phyloP scores from a whole-genome alignment of 35 echinoderm and acorn worm species.

The Lytechinus variegatus region DNA sequence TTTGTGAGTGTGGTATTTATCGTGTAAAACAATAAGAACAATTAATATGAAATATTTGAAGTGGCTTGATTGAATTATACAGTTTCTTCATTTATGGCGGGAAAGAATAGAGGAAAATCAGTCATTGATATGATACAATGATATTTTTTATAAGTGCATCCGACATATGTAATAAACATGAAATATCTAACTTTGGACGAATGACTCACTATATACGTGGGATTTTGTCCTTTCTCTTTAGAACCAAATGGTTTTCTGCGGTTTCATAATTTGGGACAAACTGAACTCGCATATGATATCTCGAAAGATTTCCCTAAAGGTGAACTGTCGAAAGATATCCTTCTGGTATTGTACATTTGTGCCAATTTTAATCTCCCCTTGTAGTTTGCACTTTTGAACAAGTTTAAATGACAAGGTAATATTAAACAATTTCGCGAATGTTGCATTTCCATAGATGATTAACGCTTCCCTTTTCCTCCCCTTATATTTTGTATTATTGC shows the following conservation, averaged over 20 bases:
- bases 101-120: not conserved
- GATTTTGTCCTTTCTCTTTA: not conserved
- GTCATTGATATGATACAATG: not conserved
- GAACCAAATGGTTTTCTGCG: constrained; percentile 2
- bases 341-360: not conserved
- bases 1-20: not conserved
- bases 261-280: constrained; percentile 5
- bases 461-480: not conserved
- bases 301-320: not conserved
- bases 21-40: not conserved
- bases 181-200: not conserved
- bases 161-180: not conserved
- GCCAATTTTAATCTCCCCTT: constrained; percentile 10
- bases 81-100: not conserved
- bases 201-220: not conserved
- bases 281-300: constrained; percentile 3
- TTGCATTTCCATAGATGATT: not conserved
- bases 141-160: not conserved
- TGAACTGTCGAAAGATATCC: not conserved
- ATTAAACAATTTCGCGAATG: not conserved
- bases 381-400: not conserved
- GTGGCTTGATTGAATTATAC: not conserved
- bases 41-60: not conserved
- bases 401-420: not conserved
- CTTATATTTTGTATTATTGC: not conserved